These are phyloP conservation scores for Leptinotarsa haldemani DNA, from an alignment of 2,888 invertebrate species.

Conservation along the genomic window DNA sequence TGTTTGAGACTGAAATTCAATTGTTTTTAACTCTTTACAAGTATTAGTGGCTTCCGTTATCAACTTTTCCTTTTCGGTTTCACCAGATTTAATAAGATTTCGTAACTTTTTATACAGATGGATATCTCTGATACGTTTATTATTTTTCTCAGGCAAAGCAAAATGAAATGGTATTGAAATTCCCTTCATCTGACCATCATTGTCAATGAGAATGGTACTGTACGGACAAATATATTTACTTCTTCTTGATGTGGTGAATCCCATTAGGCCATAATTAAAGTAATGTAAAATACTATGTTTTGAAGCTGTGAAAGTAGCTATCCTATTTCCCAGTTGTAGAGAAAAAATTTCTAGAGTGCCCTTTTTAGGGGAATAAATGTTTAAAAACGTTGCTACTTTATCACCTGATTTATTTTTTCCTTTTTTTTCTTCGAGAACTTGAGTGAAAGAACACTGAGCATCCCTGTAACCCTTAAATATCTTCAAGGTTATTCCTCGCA, in stretches of 20 bases:
- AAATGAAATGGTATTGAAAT: conserved; percentile 91
- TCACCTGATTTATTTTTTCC: conserved; percentile 56
- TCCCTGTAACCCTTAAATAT: conserved; percentile 97
- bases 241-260: conserved; percentile 71
- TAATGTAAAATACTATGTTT: conserved; percentile 86
- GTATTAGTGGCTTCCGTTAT: conserved; percentile 69
- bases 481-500: conserved; percentile 81
- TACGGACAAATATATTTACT: conserved; percentile 72
- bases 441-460: conserved; percentile 94
- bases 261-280: conserved; percentile 84
- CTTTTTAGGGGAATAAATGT: conserved; percentile 92
- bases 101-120: conserved; percentile 85
- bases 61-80: conserved; percentile 67
- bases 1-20: conserved; percentile 78
- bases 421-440: conserved; percentile 76
- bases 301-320: conserved; percentile 90
- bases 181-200: conserved; percentile 84
- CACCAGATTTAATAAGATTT: conserved; percentile 71
- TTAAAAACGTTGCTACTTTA: conserved; percentile 81
- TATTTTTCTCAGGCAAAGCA: conserved; percentile 88
- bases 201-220: conserved; percentile 84
- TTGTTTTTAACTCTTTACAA: conserved; percentile 76
- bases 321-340: conserved; percentile 88
- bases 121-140: conserved; percentile 86
- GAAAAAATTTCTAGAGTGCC: conserved; percentile 95